phyloP scores from a whole-genome alignment of 2,888 invertebrate genomes.

The Cerastis leucographa region DNA sequence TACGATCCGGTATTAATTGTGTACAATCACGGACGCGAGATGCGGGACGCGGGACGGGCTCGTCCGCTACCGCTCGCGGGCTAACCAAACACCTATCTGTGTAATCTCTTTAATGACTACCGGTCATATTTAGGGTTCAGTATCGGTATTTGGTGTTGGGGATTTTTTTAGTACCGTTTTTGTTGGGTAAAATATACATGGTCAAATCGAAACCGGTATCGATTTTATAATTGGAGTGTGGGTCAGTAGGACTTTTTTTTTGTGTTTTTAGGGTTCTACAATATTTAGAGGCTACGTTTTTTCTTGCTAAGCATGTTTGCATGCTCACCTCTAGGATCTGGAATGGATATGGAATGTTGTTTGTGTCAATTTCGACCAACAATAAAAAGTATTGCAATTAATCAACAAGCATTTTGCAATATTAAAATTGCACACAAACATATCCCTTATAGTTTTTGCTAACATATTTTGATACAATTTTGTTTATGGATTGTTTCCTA shows the following conservation, averaged over 20 bases:
- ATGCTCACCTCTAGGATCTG: not conserved
- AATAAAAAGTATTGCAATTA: not conserved
- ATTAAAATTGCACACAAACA: not conserved
- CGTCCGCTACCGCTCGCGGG: conserved; percentile 72
- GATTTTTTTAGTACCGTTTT: not conserved
- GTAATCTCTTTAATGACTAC: conserved; percentile 80
- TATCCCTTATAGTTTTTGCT: not conserved
- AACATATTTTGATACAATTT: not conserved
- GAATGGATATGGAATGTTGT: no score
- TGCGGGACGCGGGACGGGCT: conserved; percentile 55
- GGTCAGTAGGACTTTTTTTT: not conserved
- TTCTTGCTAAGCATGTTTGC: not conserved
- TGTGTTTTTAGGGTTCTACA: not conserved
- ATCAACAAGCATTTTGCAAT: not conserved
- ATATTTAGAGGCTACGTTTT: not conserved
- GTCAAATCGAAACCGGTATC: not conserved
- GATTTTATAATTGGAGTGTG: not conserved
- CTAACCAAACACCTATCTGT: conserved; percentile 75
- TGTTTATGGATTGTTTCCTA: not conserved
- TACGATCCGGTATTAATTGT: conserved; percentile 75
- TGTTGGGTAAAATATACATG: not conserved
- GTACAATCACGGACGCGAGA: conserved; percentile 73
- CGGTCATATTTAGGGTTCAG: conserved; percentile 68
- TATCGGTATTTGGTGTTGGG: not conserved
- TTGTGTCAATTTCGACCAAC: not conserved